Evolutionary conservation across 2,797 vertebrate genomes (phyloP).

Genomic region (Sorex maritimensis): DNA sequence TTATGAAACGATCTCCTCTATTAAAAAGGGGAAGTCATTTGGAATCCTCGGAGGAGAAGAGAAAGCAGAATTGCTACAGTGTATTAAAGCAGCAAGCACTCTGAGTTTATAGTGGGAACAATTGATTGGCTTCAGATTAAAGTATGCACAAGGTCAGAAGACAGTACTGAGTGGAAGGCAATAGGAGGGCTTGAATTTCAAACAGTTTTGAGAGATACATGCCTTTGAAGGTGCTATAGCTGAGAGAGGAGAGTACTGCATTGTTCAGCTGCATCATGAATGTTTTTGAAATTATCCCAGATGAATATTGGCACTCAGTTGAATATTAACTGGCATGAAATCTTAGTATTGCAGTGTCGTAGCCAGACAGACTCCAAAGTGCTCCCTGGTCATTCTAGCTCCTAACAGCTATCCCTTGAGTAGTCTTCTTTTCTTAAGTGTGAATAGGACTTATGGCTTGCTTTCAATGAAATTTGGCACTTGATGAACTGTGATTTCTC

Average conservation of each 20-base stretch:
- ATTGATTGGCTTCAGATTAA: conserved; percentile 22
- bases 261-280: neutral
- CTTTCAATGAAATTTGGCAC: neutral
- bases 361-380: fast-evolving
- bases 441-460: too few species aligned
- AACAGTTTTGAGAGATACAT: neutral
- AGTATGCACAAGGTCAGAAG: neutral
- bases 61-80: neutral
- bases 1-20: neutral
- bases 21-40: neutral
- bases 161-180: neutral
- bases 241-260: neutral
- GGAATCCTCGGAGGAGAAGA: neutral
- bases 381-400: fast-evolving
- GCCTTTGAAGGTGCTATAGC: neutral
- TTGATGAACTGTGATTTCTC: neutral
- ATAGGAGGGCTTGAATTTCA: neutral
- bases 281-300: neutral
- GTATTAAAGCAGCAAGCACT: neutral
- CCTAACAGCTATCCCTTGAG: neutral
- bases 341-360: neutral
- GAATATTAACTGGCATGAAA: neutral
- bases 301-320: too few species aligned
- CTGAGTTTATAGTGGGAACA: neutral
- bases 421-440: too few species aligned